Conservation (phyloP, 64 coral and sea anemone species). For the Montipora cactus region DNA sequence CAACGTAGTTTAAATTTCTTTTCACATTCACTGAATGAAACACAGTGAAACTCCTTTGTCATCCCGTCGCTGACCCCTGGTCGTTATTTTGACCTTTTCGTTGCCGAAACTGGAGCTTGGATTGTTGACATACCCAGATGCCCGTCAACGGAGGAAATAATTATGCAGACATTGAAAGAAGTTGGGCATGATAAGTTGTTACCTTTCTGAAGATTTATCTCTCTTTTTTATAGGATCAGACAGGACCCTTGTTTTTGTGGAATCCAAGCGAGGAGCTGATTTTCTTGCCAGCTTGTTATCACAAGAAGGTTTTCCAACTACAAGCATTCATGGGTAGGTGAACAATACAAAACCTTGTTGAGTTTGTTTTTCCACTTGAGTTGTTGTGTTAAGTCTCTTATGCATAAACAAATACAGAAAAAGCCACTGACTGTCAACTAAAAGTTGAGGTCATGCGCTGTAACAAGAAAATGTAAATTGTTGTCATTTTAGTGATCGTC, state of each 20-base stretch:
- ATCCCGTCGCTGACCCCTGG: too few species aligned
- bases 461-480: neutral
- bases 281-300: conserved; percentile 93
- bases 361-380: neutral
- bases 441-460: too few species aligned
- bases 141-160: too few species aligned
- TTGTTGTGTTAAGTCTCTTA: neutral
- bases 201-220: neutral
- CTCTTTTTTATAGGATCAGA: conserved; percentile 71
- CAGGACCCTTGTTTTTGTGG: conserved; percentile 95
- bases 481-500: conserved; percentile 75
- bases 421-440: too few species aligned
- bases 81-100: too few species aligned
- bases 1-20: too few species aligned
- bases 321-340: conserved; percentile 96
- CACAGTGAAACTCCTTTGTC: too few species aligned
- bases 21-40: too few species aligned
- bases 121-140: too few species aligned
- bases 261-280: conserved; percentile 95
- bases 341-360: neutral
- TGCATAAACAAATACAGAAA: neutral
- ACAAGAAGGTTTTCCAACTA: conserved; percentile 96
- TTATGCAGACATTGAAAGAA: too few species aligned
- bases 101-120: too few species aligned
- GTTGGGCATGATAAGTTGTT: too few species aligned